These are phyloP conservation scores for Hyalella azteca DNA, from an alignment of 2,888 invertebrate genomes.

Conservation along the genomic window DNA sequence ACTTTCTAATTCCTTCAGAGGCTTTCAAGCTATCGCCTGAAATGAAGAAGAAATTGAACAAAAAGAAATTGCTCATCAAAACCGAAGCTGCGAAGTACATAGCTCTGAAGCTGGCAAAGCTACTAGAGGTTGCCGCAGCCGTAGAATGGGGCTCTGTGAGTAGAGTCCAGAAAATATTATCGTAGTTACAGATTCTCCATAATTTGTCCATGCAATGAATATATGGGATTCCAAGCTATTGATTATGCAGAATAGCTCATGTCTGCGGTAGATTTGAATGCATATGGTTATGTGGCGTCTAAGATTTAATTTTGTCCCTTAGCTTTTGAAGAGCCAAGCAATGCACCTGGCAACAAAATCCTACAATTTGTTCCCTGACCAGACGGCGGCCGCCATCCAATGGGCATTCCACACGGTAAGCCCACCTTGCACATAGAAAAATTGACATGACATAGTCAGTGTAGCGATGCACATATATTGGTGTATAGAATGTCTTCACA, in stretches of 20 bases:
- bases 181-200: too few species aligned
- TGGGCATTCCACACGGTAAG: constrained; percentile 11
- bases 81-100: neutral
- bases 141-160: neutral
- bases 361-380: neutral
- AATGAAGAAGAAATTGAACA: neutral
- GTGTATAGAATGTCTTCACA: too few species aligned
- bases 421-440: too few species aligned
- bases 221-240: too few species aligned
- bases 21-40: neutral
- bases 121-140: neutral
- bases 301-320: neutral
- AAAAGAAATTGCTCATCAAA: neutral
- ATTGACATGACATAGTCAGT: too few species aligned
- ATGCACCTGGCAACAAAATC: neutral
- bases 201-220: too few species aligned
- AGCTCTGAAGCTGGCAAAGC: neutral
- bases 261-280: too few species aligned
- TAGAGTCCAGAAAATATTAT: too few species aligned
- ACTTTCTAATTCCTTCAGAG: too few species aligned
- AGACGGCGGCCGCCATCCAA: neutral
- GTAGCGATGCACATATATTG: too few species aligned
- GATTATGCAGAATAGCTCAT: too few species aligned
- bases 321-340: neutral
- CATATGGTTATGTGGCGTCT: too few species aligned